phyloP scores from a whole-genome alignment of 1,140 invertebrate genomes.

The Mactra quadrangularis region DNA sequence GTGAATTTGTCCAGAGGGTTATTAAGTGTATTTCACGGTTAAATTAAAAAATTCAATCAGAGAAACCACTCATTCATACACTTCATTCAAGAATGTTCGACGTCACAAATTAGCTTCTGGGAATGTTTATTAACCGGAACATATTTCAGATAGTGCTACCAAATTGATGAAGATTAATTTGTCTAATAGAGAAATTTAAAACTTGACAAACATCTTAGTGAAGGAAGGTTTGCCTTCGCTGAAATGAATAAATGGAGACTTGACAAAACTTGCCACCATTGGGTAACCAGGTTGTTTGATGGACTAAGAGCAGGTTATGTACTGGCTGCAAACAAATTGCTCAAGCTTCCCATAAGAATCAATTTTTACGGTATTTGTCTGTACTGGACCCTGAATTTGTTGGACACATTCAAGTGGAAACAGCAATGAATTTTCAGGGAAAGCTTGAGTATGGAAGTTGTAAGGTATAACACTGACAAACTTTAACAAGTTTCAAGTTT shows the following conservation, averaged over 20 bases:
- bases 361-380: not conserved
- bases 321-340: slow-evolving; percentile 24
- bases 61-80: slow-evolving; percentile 21
- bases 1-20: slow-evolving; percentile 29
- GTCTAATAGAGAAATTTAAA: not conserved
- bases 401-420: not conserved
- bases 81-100: slow-evolving; percentile 37
- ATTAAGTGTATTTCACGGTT: slow-evolving; percentile 32
- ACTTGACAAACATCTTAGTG: not conserved
- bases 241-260: not conserved
- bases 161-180: slow-evolving; percentile 32
- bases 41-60: slow-evolving; percentile 29
- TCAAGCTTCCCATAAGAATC: slow-evolving; percentile 14
- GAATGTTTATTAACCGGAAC: slow-evolving; percentile 39
- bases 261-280: slow-evolving; percentile 26
- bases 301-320: slow-evolving; percentile 19
- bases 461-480: not conserved
- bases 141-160: not conserved
- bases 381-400: slow-evolving; percentile 31
- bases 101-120: not conserved
- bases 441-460: not conserved
- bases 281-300: not conserved
- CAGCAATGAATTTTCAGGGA: not conserved
- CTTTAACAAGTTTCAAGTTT: not conserved
- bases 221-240: slow-evolving; percentile 14